These are phyloP conservation scores for Chelon auratus DNA, from an alignment of 2,797 vertebrate genomes.

Conservation along the genomic window DNA sequence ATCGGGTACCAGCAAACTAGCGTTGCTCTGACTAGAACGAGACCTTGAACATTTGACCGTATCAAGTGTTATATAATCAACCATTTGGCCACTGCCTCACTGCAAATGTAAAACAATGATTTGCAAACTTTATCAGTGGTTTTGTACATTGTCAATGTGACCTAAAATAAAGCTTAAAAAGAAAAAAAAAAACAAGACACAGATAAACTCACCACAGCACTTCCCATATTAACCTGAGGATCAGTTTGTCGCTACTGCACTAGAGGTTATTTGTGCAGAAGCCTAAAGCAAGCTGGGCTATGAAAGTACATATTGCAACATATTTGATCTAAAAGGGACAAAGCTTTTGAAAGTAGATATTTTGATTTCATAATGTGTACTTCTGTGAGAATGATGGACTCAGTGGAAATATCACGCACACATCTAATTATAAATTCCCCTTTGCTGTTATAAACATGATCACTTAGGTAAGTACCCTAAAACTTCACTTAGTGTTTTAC, in stretches of 20 bases:
- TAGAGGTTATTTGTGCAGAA: neutral
- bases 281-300: neutral
- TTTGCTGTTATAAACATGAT: no score
- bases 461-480: no score
- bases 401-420: no score
- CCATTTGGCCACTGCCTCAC: neutral
- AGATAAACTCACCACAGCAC: neutral
- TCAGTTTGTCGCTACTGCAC: conserved; percentile 3
- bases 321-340: neutral
- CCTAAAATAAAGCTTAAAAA: neutral
- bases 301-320: neutral
- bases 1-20: conserved; percentile 11
- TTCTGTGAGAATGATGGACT: no score
- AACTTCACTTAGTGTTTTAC: no score
- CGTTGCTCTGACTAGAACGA: conserved; percentile 6
- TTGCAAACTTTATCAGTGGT: conserved; percentile 14
- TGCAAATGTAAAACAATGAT: neutral
- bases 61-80: conserved; percentile 8
- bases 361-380: no score
- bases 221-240: neutral
- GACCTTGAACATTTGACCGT: conserved; percentile 1
- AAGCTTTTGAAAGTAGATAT: no score
- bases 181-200: neutral
- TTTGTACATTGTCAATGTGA: conserved; percentile 12
- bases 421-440: no score